These are phyloP conservation scores for Drosophila algonquin DNA, from an alignment of 2,888 invertebrate species.

Conservation along the genomic window DNA sequence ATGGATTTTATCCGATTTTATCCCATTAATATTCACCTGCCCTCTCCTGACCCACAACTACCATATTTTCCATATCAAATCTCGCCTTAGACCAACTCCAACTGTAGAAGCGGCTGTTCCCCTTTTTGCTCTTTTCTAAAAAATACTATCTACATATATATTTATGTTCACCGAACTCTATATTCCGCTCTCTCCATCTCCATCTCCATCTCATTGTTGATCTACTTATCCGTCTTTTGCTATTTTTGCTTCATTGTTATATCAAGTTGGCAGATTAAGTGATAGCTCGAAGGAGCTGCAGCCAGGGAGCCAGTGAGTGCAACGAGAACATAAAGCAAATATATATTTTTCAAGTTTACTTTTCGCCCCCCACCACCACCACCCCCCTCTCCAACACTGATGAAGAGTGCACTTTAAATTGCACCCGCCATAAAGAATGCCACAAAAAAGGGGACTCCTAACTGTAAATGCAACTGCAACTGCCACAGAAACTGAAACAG, in stretches of 20 bases:
- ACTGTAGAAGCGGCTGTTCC: too few relatives aligned
- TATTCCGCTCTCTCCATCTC: neutral
- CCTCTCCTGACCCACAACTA: neutral
- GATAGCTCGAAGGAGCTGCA: slow-evolving; percentile 48
- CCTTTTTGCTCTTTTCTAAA: too few relatives aligned
- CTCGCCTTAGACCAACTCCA: neutral
- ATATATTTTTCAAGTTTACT: slow-evolving; percentile 47
- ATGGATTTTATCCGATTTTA: too few relatives aligned
- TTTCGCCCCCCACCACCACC: slow-evolving; percentile 26
- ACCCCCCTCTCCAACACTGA: slow-evolving; percentile 10
- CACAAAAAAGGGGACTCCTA: slow-evolving; percentile 35
- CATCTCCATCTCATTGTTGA: slow-evolving; percentile 5
- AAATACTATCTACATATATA: neutral
- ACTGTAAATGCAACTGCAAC: slow-evolving; percentile 31
- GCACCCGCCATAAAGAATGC: slow-evolving; percentile 53
- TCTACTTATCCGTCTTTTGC: slow-evolving; percentile 21
- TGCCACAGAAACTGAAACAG: slow-evolving; percentile 8
- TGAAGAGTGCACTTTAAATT: slow-evolving; percentile 64
- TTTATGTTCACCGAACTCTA: neutral
- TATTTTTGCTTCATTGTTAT: slow-evolving; percentile 25
- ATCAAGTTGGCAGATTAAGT: slow-evolving; percentile 63
- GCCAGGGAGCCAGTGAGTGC: slow-evolving; percentile 19
- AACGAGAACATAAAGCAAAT: slow-evolving; percentile 46
- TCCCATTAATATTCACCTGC: neutral
- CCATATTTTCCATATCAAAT: neutral